Base-by-base conservation (phyloP, 1,140 invertebrate species). In the Stegodyphus dumicola region DNA sequence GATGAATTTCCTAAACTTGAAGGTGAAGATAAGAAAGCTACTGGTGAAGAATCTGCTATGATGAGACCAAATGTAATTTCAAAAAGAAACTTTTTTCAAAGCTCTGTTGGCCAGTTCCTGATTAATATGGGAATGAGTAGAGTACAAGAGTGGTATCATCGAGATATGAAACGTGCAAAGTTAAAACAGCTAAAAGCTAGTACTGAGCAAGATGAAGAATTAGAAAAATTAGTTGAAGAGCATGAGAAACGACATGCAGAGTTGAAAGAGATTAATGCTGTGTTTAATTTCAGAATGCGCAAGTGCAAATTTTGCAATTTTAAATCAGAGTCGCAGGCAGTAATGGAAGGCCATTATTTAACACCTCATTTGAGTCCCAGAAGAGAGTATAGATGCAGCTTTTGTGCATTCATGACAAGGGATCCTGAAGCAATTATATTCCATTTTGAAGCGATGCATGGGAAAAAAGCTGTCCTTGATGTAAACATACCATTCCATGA, bases 241-340 rank as follows among this genome's bases (percentile, higher is more conserved):
- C 89, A 97, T 95, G 89, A 96, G 96, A 91, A 94, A 95, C 90
- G 96, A 95, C 89, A 90, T 69, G 88, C 88, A 51, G 88, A 90
- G 53, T 87, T 90, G 51, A 89, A 88, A 77, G 87, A 89, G 49
- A 90, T 89, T 89, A 97, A 98, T 90, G 94, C 95, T 88, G 95
- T 95, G 86, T 96, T 96, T 90, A 93, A 94, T 88, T 93, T 95
- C 89, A 92, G 93, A 87, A 92, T 94, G 89, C 95, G 95, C 88
- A 96, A 96, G 90, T 98, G 97, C 91, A 94, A 96, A 89, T 94
- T 94, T 89, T 99, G 97, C 91, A 95, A 93, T 90, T 99, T 98
- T 92, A 96, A 96, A 91, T 96, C 96, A 0, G 97, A 98, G 90
- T 98, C 96, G 13, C 91, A 92, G 2, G 91, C 97, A 87, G 95